Evolutionary conservation across 2,797 vertebrate species (phyloP).

Genomic region (Stomatorhinus walkeri): DNA sequence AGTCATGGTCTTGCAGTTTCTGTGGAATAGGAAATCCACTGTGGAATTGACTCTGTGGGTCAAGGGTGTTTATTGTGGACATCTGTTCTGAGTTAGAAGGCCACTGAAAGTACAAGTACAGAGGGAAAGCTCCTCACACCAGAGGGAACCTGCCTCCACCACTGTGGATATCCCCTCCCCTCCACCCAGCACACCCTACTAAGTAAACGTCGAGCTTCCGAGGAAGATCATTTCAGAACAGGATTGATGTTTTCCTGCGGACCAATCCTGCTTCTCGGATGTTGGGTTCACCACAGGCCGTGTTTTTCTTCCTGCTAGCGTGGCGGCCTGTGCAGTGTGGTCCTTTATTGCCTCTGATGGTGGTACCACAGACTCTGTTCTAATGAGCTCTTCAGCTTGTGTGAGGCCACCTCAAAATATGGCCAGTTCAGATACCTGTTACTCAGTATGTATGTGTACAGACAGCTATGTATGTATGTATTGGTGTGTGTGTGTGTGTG

Average conservation of each 20-base stretch:
- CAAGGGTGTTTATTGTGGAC: constrained; percentile 57
- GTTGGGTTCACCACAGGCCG: constrained; percentile 55
- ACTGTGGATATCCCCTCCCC: constrained; percentile 47
- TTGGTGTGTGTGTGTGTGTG: not conserved
- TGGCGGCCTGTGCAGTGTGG: constrained; percentile 76
- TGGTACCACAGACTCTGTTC: constrained; percentile 37
- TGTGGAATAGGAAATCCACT: constrained; percentile 38
- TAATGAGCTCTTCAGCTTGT: not conserved
- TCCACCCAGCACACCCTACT: not conserved
- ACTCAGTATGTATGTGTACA: not conserved
- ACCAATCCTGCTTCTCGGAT: constrained; percentile 48
- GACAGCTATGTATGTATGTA: not conserved
- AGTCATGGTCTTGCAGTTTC: constrained; percentile 2
- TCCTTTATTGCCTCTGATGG: constrained; percentile 76
- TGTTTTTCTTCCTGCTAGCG: constrained; percentile 75
- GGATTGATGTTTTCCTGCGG: constrained; percentile 19
- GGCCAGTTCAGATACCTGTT: not conserved
- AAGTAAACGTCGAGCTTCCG: not conserved
- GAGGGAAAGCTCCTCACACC: constrained; percentile 60
- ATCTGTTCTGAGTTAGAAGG: constrained; percentile 62
- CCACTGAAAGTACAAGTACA: constrained; percentile 39
- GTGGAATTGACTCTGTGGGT: constrained; percentile 46
- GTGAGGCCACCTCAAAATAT: not conserved
- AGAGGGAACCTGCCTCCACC: constrained; percentile 59
- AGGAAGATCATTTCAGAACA: not conserved